phyloP scores from a whole-genome alignment of 1,140 invertebrate genomes.

The Mactra quadrangularis region DNA sequence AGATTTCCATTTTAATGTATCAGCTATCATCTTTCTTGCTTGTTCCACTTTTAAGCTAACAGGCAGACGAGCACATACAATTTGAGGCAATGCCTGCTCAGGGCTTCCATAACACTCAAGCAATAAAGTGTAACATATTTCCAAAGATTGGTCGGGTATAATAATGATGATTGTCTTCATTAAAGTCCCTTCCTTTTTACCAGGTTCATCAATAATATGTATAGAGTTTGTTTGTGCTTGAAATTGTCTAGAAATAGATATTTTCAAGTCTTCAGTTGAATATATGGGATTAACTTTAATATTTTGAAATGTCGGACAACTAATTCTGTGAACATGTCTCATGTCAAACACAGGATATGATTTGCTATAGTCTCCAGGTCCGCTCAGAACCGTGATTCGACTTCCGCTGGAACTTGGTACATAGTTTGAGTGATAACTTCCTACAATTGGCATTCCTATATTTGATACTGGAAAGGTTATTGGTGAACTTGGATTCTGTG shows the following conservation, averaged over 20 bases:
- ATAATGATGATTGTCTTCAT: slow-evolving; percentile 31
- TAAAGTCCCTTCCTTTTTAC: slow-evolving; percentile 14
- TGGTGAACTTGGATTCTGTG: no score
- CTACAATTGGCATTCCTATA: no score
- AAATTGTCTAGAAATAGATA: not conserved
- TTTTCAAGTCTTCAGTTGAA: slow-evolving; percentile 16
- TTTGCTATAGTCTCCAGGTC: no score
- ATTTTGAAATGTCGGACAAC: not conserved
- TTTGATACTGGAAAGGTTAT: no score
- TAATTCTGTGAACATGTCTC: slow-evolving; percentile 6
- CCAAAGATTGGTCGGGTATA: not conserved
- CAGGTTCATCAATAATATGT: slow-evolving; percentile 22
- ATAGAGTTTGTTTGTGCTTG: not conserved
- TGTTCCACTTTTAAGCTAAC: not conserved
- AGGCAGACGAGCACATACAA: slow-evolving; percentile 20
- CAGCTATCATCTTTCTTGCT: not conserved
- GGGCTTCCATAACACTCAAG: slow-evolving; percentile 1
- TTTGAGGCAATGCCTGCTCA: not conserved
- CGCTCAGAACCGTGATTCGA: no score
- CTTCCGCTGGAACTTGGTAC: no score
- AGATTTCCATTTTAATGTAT: slow-evolving; percentile 13
- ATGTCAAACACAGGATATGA: slow-evolving; percentile 43
- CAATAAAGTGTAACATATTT: slow-evolving; percentile 1
- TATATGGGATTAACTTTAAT: not conserved
- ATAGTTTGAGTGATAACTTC: no score